A percentile compares a stretch with the other conserved stretches of the same genome.
These are phyloP conservation scores for Gryon sp. DNA, from an alignment of 1,140 invertebrate species.

Conservation along the genomic window DNA sequence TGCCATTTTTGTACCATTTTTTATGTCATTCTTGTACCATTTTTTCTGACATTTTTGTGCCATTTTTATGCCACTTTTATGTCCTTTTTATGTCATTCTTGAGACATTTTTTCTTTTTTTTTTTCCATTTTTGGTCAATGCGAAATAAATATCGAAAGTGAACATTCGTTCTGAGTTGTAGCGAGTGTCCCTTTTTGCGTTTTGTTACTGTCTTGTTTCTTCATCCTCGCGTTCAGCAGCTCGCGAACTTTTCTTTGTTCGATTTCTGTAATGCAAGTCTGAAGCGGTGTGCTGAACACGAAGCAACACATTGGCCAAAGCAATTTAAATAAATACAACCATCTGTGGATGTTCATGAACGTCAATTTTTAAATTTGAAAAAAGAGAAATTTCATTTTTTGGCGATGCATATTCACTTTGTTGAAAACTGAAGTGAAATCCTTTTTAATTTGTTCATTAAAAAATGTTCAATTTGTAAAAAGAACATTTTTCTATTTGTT, in stretches of 20 bases:
- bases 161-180: constrained; percentile 52
- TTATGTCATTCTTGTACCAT: no score
- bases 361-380: no score
- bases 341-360: constrained; percentile 17
- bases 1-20: no score
- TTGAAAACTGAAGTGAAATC: no score
- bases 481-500: no score
- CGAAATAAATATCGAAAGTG: constrained; percentile 20
- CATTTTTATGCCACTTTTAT: neutral
- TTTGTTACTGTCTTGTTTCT: constrained; percentile 53
- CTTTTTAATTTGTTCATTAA: no score
- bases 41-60: no score
- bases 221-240: constrained; percentile 51
- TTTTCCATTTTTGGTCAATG: constrained; percentile 1
- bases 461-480: no score
- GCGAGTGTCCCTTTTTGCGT: neutral
- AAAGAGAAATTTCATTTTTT: no score
- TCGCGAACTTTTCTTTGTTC: constrained; percentile 70
- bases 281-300: constrained; percentile 79
- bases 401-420: no score
- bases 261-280: constrained; percentile 70
- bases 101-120: neutral
- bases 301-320: constrained; percentile 78
- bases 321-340: constrained; percentile 79
- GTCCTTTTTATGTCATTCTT: neutral